Percentiles rank a stretch among this genome's conserved stretches.
phyloP scores from a whole-genome alignment of 2,797 vertebrate species.

The Neosilurus hyrtlii region DNA sequence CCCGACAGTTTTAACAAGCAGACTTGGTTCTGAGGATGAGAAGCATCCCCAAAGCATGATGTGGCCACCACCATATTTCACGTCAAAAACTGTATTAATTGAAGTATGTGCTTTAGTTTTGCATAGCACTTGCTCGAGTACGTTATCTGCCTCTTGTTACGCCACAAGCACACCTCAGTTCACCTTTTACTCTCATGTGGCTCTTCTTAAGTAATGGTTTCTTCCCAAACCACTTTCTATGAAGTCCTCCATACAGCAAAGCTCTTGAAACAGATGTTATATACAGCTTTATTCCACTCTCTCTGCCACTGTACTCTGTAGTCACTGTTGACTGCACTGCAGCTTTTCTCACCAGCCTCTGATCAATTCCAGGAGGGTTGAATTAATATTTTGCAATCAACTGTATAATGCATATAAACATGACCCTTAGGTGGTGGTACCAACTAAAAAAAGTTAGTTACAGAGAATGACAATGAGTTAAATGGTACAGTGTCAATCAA shows the following conservation, averaged over 20 bases:
- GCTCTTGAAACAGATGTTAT: not conserved
- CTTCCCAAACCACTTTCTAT: not conserved
- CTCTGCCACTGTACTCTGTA: not conserved
- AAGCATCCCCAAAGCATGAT: not conserved
- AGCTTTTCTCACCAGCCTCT: not conserved
- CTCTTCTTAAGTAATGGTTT: not conserved
- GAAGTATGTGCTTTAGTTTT: not conserved
- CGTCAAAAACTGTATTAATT: not conserved
- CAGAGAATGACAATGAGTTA: constrained; percentile 13
- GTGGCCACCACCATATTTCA: not conserved
- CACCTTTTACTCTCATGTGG: no score
- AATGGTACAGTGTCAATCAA: constrained; percentile 13
- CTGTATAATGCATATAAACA: not conserved
- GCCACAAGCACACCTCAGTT: no score
- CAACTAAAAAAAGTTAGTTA: not conserved
- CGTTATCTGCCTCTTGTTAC: no score
- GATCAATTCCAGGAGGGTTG: not conserved
- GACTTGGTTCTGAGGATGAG: not conserved
- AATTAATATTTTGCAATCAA: not conserved
- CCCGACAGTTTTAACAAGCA: not conserved
- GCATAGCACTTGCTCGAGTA: not conserved
- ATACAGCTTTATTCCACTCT: no score
- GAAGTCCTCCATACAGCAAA: not conserved
- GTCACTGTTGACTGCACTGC: not conserved
- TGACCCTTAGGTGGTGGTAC: not conserved